Evolutionary conservation across 2,797 vertebrate genomes (phyloP).

Genomic region (Percopsis omiscomaycus): DNA sequence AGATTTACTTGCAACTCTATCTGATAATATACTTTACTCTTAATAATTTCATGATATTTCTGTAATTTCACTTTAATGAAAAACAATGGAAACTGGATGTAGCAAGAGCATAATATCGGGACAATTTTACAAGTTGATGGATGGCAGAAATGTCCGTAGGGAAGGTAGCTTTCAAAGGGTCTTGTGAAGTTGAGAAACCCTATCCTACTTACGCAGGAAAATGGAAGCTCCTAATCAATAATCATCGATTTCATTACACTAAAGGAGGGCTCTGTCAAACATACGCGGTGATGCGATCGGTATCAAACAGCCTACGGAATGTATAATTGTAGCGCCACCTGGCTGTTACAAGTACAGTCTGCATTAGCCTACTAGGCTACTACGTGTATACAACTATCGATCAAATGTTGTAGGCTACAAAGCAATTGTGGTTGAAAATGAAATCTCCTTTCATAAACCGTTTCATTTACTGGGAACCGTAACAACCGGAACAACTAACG

Average conservation of each 20-base stretch:
- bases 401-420: no score
- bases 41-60: not conserved
- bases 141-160: constrained; percentile 5
- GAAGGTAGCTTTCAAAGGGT: not conserved
- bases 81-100: not conserved
- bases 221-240: constrained; percentile 46
- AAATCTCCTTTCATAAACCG: no score
- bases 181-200: constrained; percentile 34
- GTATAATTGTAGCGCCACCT: constrained; percentile 47
- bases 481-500: no score
- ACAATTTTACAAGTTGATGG: not conserved
- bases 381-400: no score
- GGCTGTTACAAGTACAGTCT: not conserved
- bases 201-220: constrained; percentile 31
- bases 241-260: constrained; percentile 63
- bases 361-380: not conserved
- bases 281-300: constrained; percentile 1
- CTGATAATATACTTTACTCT: not conserved
- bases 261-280: constrained; percentile 47
- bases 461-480: no score
- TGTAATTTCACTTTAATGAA: not conserved
- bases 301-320: not conserved
- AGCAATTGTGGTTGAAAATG: no score
- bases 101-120: not conserved
- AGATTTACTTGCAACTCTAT: not conserved